Conservation (phyloP, 2,797 vertebrate genomes). For the Phataginus tetradactyla region DNA sequence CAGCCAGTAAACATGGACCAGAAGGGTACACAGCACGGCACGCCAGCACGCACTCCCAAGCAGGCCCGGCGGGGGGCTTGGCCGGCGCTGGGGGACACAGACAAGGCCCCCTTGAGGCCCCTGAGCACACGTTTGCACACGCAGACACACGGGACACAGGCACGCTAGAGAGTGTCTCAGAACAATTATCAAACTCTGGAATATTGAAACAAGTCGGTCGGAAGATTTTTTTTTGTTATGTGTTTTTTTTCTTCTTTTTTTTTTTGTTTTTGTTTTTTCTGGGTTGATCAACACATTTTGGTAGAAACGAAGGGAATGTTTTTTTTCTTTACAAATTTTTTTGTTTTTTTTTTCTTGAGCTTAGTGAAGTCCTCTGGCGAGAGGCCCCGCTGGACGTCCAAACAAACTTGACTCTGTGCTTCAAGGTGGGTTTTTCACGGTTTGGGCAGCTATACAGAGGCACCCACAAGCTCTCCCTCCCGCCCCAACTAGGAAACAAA, state of each 20-base stretch:
- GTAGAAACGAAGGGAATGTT: constrained; percentile 67
- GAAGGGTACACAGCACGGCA: constrained; percentile 71
- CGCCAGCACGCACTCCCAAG: constrained; percentile 61
- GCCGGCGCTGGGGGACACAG: not conserved
- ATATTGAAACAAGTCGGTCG: constrained; percentile 64
- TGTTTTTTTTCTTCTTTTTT: not conserved
- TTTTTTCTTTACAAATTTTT: not conserved
- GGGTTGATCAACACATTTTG: constrained; percentile 71
- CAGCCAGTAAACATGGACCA: constrained; percentile 88
- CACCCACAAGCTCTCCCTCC: not conserved
- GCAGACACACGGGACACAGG: not conserved
- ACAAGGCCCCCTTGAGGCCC: not conserved
- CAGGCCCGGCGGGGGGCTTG: not conserved
- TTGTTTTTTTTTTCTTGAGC: constrained; percentile 22
- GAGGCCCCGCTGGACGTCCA: not conserved
- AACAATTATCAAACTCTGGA: constrained; percentile 80
- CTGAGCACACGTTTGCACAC: constrained; percentile 39
- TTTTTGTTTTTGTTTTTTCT: not conserved
- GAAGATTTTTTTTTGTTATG: constrained; percentile 31
- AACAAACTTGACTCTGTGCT: constrained; percentile 78
- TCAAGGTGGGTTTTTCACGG: not conserved
- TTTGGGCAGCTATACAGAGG: constrained; percentile 31
- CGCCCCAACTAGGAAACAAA: constrained; percentile 59
- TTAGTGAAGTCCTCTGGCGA: constrained; percentile 1
- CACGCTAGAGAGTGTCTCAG: constrained; percentile 62